These are phyloP conservation scores for Epizoanthus fatuus DNA, from an alignment of 92 coral and sea anemone species.

Conservation along the genomic window DNA sequence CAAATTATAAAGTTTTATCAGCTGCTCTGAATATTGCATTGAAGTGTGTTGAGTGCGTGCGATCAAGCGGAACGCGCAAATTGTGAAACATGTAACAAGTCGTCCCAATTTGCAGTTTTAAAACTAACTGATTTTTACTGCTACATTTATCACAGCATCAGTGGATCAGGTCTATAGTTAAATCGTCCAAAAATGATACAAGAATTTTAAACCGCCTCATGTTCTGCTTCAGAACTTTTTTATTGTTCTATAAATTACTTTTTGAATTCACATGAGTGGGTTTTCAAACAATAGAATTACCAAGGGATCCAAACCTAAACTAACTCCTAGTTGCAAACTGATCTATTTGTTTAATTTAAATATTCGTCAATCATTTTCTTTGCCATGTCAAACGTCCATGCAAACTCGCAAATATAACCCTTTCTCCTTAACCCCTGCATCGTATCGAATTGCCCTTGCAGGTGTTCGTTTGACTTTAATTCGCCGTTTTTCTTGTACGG, in stretches of 20 bases:
- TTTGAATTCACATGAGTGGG: constrained; percentile 15
- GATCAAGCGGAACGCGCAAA: constrained; percentile 26
- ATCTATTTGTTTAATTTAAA: background rate
- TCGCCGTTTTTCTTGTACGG: no score
- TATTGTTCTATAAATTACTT: constrained; percentile 22
- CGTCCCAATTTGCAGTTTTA: background rate
- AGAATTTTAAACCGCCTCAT: background rate
- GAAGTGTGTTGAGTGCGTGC: constrained; percentile 17
- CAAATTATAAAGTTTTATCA: constrained; percentile 29
- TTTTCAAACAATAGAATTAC: constrained; percentile 23
- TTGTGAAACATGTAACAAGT: background rate
- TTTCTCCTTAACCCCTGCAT: no score
- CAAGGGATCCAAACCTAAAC: constrained; percentile 9
- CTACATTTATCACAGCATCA: background rate
- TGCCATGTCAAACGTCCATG: no score
- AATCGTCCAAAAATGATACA: background rate
- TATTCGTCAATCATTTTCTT: no score
- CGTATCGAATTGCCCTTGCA: no score
- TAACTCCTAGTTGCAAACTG: constrained; percentile 1
- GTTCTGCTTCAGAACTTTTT: constrained; percentile 1
- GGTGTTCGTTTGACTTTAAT: no score
- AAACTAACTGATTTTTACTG: background rate
- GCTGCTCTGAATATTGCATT: constrained; percentile 41
- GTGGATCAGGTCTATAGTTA: background rate
- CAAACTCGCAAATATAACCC: no score